A percentile compares a stretch with the other conserved stretches of the same genome.
Conservation (phyloP, 2,888 invertebrate genomes). For the Troides oblongomaculatus region DNA sequence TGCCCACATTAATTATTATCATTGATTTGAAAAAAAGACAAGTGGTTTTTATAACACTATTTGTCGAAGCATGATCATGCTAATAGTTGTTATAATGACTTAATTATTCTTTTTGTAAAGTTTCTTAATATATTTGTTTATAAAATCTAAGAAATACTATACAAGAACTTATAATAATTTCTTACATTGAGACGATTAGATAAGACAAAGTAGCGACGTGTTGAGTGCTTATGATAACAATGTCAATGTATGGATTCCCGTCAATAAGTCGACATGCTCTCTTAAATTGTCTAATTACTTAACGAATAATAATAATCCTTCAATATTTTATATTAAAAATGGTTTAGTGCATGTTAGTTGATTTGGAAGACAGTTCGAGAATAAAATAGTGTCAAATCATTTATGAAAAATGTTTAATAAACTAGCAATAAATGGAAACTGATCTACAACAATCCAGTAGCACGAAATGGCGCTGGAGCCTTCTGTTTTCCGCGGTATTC, state of each 20-base stretch:
- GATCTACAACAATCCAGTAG: constrained; percentile 49
- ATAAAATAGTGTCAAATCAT: constrained; percentile 11
- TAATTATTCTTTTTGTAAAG: too few species aligned
- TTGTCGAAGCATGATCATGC: too few species aligned
- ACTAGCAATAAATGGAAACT: constrained; percentile 63
- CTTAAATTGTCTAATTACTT: constrained; percentile 28
- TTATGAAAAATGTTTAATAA: constrained; percentile 35
- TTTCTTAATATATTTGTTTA: too few species aligned
- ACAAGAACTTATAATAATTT: constrained; percentile 45
- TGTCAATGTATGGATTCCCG: constrained; percentile 57
- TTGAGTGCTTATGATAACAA: constrained; percentile 63
- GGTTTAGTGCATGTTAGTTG: constrained; percentile 4
- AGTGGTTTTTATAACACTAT: too few species aligned
- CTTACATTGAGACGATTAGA: constrained; percentile 66
- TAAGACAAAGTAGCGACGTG: constrained; percentile 68
- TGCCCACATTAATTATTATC: too few species aligned
- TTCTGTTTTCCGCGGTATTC: constrained; percentile 61
- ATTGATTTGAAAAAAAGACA: too few species aligned
- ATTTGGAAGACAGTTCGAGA: constrained; percentile 1
- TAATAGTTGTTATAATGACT: too few species aligned
- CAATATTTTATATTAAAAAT: constrained; percentile 2
- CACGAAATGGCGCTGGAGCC: constrained; percentile 68
- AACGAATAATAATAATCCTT: constrained; percentile 5
- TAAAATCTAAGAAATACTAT: constrained; percentile 12
- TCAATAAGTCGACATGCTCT: constrained; percentile 63